These are phyloP conservation scores for Eulemur rufifrons DNA, from an alignment of 2,113 vertebrate genomes.

Conservation along the genomic window DNA sequence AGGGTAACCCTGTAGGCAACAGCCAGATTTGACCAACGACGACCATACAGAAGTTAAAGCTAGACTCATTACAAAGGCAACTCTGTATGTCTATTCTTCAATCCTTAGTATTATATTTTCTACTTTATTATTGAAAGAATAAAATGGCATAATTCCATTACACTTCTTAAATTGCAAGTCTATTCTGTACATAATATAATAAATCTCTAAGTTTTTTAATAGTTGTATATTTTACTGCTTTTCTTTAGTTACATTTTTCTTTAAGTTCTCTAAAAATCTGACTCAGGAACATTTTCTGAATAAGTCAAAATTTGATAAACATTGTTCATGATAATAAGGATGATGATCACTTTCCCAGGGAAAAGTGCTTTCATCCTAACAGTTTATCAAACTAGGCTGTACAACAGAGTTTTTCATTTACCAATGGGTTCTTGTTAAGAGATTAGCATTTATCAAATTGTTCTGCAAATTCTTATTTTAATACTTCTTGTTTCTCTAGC, in stretches of 20 bases:
- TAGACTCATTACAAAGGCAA: neutral
- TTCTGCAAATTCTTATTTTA: neutral
- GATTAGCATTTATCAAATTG: neutral
- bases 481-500: conserved; percentile 39
- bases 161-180: neutral
- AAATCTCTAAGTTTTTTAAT: neutral
- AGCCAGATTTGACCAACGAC: neutral
- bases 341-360: neutral
- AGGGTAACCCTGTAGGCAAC: neutral
- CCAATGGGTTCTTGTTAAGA: neutral
- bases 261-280: conserved; percentile 20
- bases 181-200: neutral
- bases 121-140: conserved; percentile 16
- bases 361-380: neutral
- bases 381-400: neutral
- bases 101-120: neutral
- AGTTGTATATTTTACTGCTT: neutral
- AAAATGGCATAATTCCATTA: neutral
- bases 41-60: neutral
- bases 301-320: conserved; percentile 2
- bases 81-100: neutral
- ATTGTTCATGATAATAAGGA: conserved; percentile 12
- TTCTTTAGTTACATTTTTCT: conserved; percentile 32
- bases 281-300: conserved; percentile 29
- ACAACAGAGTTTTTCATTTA: neutral